These are phyloP conservation scores for Aricia artaxerxes DNA, from an alignment of 2,888 invertebrate species.

Conservation along the genomic window DNA sequence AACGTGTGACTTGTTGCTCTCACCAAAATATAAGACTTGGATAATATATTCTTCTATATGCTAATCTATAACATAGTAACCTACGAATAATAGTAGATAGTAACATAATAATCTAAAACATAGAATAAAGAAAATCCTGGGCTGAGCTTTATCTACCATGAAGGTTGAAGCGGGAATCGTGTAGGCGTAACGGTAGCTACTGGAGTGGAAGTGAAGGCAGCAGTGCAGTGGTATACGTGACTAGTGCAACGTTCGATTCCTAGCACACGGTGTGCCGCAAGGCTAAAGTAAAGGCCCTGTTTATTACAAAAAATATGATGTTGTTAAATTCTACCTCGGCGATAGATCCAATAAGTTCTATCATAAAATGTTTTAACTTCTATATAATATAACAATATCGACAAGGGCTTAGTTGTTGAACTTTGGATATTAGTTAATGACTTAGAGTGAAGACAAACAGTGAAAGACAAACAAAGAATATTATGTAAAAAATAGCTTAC, in stretches of 20 bases:
- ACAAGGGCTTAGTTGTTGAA: background rate
- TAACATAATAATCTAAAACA: background rate
- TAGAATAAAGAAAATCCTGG: background rate
- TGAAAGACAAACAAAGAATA: background rate
- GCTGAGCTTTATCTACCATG: background rate
- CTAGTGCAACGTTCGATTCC: slow-evolving; percentile 42
- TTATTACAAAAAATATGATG: slow-evolving; percentile 31
- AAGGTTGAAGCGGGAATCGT: background rate
- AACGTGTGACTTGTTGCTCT: background rate
- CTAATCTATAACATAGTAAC: background rate
- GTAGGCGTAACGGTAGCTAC: slow-evolving; percentile 9
- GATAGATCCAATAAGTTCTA: background rate
- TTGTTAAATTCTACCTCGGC: background rate
- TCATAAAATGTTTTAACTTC: background rate
- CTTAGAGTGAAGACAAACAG: background rate
- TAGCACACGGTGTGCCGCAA: slow-evolving; percentile 37
- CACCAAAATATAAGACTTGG: background rate
- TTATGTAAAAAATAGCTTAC: background rate
- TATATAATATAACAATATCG: background rate
- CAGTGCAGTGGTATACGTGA: slow-evolving; percentile 47
- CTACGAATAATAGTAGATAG: no score
- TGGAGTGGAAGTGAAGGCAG: slow-evolving; percentile 4
- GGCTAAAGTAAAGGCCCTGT: slow-evolving; percentile 36
- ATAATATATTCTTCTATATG: background rate
- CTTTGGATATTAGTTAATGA: background rate